Base-by-base conservation (phyloP, 1,140 invertebrate species). In the Temnothorax curvispinosus region DNA sequence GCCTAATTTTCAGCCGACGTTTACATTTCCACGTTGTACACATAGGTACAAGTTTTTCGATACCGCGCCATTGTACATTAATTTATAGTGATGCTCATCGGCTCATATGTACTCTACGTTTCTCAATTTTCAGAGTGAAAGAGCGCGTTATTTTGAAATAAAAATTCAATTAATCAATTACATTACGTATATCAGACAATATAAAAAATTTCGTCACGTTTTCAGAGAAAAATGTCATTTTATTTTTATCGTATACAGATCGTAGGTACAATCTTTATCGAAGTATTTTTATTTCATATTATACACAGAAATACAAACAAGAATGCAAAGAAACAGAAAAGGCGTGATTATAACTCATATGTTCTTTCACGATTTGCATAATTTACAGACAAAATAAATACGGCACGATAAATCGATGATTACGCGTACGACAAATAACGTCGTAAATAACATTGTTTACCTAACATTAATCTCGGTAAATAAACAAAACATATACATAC, bases 341-440 rank as follows among this genome's bases (percentile, higher is more conserved):
- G 21, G 21, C 13, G 6, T 41, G 44, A 47, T 47, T 54, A 38
- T 50, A 50, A 84, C 8, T 84, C 69, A 82, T 3, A n/a, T 13
- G 41, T 82, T 82, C 15, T 67, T 41, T 38, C 13, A 38, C 65
- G 38, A 9, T 47, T 21, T 60, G 21, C 11, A 82, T 9, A 47
- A 72, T 60, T 74, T 56, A 56, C 54, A 18, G 60, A n/a, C 4
- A 13, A 84, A 84, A 74, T 84, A 84, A 84, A 54, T 84, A 84
- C 27, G 11, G 21, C 41, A 44, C n/a, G 13, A 74, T 84, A 82
- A 72, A 82, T 74, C 69, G 44, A 35, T 13, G 54, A 41, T 27
- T 82, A 38, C 35, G 21, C 27, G 54, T 74, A 60, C 62, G 69
- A 75, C 54, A 84, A 84, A 75, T 50, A 84, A 74, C 80, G 54